phyloP scores from a whole-genome alignment of 2,888 invertebrate species.

The Pasiphila rectangulata region DNA sequence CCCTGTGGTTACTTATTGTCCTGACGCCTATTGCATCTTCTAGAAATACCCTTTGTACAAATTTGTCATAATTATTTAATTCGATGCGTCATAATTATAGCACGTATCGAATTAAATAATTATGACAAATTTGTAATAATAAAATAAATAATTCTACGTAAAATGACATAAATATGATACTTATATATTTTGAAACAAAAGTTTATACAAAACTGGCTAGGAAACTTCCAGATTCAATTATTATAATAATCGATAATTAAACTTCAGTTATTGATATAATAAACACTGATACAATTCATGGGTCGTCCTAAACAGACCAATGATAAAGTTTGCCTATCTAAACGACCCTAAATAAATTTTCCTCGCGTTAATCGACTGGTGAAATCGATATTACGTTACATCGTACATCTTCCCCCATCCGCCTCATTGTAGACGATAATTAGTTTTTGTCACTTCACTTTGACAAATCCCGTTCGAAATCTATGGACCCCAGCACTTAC shows the following conservation, averaged over 20 bases:
- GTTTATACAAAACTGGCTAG: no score
- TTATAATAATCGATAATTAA: no score
- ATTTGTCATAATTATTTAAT: no score
- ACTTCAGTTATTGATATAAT: not conserved
- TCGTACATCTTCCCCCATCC: conserved; percentile 51
- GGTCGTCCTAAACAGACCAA: conserved; percentile 3
- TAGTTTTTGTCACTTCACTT: conserved; percentile 80
- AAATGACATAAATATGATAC: no score
- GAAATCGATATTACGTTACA: conserved; percentile 53
- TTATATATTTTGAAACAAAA: no score
- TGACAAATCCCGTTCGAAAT: conserved; percentile 73
- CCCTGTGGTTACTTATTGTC: conserved; percentile 69
- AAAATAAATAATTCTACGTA: no score
- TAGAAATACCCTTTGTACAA: no score
- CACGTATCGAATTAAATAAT: no score
- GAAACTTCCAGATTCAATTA: no score
- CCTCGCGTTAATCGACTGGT: conserved; percentile 37
- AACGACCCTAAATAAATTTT: conserved; percentile 24
- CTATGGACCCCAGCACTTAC: conserved; percentile 68
- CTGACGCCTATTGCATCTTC: conserved; percentile 64
- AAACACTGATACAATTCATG: not conserved
- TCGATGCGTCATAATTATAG: no score
- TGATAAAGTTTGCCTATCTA: conserved; percentile 13
- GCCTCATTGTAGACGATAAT: conserved; percentile 73
- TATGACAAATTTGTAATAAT: no score